These are phyloP conservation scores for Pseudococcus jackbeardsleyi DNA, from an alignment of 2,888 invertebrate genomes.

Conservation along the genomic window DNA sequence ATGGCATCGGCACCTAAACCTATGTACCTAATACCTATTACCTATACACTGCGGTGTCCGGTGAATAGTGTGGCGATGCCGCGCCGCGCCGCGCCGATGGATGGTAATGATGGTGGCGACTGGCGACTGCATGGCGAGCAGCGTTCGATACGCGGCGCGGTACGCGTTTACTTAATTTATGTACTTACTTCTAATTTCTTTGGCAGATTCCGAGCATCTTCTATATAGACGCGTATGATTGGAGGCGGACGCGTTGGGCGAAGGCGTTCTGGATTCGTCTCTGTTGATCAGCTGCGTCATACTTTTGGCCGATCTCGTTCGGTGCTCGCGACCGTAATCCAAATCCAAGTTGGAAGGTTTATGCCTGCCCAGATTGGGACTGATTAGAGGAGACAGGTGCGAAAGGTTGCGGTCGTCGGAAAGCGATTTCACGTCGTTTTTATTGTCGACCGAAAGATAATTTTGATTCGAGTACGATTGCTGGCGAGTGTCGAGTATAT, in stretches of 20 bases:
- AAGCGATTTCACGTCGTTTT: slow-evolving; percentile 49
- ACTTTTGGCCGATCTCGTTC: slow-evolving; percentile 57
- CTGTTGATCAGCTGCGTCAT: slow-evolving; percentile 62
- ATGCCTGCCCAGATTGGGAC: slow-evolving; percentile 57
- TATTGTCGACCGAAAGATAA: slow-evolving; percentile 49
- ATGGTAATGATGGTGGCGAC: too few relatives aligned
- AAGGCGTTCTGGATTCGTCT: slow-evolving; percentile 56
- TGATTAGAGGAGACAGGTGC: slow-evolving; percentile 9
- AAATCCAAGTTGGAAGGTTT: slow-evolving; percentile 44
- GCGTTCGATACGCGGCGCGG: too few relatives aligned
- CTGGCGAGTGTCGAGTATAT: slow-evolving; percentile 10
- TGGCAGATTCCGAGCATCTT: slow-evolving; percentile 78
- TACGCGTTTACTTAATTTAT: too few relatives aligned
- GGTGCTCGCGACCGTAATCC: slow-evolving; percentile 28
- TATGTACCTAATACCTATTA: too few relatives aligned
- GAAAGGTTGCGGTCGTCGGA: slow-evolving; percentile 61
- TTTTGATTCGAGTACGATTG: slow-evolving; percentile 39
- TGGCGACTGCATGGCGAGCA: too few relatives aligned
- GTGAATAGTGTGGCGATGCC: too few relatives aligned
- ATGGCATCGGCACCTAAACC: too few relatives aligned
- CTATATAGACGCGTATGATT: slow-evolving; percentile 68
- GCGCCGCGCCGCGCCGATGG: too few relatives aligned
- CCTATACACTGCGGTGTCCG: too few relatives aligned
- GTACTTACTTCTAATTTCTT: slow-evolving; percentile 72
- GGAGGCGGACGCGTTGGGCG: slow-evolving; percentile 47